A percentile compares a stretch with the other conserved stretches of the same genome.
Conservation (phyloP, 2,797 vertebrate species). For the Danio aesculapii region DNA sequence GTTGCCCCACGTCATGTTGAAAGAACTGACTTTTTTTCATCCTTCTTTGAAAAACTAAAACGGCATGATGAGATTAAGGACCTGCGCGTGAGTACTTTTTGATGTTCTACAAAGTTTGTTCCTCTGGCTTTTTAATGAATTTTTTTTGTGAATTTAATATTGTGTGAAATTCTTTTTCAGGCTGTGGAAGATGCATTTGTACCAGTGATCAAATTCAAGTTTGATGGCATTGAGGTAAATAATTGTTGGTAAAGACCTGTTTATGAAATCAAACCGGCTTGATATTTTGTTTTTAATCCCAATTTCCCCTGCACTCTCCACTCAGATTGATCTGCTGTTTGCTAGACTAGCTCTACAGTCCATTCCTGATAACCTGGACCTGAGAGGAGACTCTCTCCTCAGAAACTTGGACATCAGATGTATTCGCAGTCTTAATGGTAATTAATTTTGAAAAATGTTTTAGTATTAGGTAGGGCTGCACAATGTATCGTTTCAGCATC, state of each 20-base stretch:
- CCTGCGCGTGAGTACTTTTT: conserved; percentile 84
- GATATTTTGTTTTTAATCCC: conserved; percentile 33
- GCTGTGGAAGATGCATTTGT: conserved; percentile 98
- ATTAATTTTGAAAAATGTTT: background rate
- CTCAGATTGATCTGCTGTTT: conserved; percentile 96
- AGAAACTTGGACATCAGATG: conserved; percentile 96
- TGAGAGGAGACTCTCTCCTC: conserved; percentile 91
- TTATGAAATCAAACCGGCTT: background rate
- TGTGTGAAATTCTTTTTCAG: conserved; percentile 70
- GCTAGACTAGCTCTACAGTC: conserved; percentile 90
- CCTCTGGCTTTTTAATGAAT: background rate
- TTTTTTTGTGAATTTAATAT: conserved; percentile 14
- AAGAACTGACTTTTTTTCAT: conserved; percentile 94
- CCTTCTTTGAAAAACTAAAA: conserved; percentile 96
- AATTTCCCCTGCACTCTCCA: background rate
- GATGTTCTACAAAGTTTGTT: conserved; percentile 56
- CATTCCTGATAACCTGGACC: conserved; percentile 96
- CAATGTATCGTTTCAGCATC: no score
- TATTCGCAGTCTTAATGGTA: conserved; percentile 97
- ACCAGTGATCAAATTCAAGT: conserved; percentile 98
- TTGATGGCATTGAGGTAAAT: conserved; percentile 95
- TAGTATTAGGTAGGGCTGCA: no score
- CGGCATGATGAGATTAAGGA: conserved; percentile 92
- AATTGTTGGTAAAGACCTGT: background rate
- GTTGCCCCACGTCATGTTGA: conserved; percentile 96